Evolutionary conservation across 2,888 invertebrate genomes (phyloP), one percentile per base, ranked within the genome.

Genomic region (Meiosimyza platycephala): DNA sequence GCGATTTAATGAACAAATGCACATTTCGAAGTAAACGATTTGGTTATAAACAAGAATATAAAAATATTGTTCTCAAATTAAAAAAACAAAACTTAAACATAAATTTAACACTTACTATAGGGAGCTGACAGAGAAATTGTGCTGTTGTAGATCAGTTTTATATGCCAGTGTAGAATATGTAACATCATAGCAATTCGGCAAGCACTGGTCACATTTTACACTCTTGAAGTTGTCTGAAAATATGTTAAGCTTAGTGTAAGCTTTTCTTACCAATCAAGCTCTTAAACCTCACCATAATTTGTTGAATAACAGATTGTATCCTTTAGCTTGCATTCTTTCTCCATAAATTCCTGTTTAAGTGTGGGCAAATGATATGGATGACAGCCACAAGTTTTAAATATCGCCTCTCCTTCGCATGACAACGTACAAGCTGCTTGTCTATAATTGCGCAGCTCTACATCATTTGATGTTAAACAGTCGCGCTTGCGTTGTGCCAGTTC

Each of bases 131-230:
- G 87, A 86, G 52, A 78, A 83, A 65, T 82, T 82, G 72, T 87
- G 87, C 33, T 82, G 76, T 18, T 81, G 77, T 3, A 86, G 75
- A 76, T 85, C 85, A 6, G 86, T 85, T 78, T 82, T 84, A 72
- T 84, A 85, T 6, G 85, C 81, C 7, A 84, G 75, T 1, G 83
- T 85, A 7, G 84, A 81, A 57, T 87, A 87, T 6, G 86, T 85
- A 3, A 87, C 85, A 75, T 87, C 87, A 75, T 86, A 83, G 72
- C 87, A 87, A 70, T 86, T 86, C 4, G 87, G 87, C 18, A 86
- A 76, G 66, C 87, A 87, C 11, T 85, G 82, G 57, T 83, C 83
- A 70, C 87, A 87, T 50, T 83, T 82, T 3, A 83, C 79, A 51
- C 81, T 85, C 73, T 85, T 86, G 50, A 87, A 85, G 50, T 79